A percentile compares a stretch with the other conserved stretches of the same genome.
Evolutionary conservation across 2,797 vertebrate genomes (phyloP).

Genomic region (Rhynchonycteris naso): DNA sequence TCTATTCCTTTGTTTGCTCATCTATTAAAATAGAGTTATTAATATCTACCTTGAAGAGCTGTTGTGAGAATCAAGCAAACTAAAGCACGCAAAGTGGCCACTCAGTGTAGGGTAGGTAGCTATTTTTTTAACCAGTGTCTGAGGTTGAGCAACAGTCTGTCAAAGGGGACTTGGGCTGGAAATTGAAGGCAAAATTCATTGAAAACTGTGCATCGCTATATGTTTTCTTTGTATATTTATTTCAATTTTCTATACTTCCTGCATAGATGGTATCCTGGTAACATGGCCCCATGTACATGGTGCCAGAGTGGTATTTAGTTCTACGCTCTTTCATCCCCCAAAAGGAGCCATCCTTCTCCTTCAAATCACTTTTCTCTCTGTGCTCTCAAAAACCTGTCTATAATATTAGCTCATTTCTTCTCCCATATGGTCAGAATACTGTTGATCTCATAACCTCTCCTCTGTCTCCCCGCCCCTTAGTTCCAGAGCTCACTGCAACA

Average conservation of each 20-base stretch:
- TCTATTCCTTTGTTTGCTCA: not conserved
- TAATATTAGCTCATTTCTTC: not conserved
- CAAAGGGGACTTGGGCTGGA: not conserved
- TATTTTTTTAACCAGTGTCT: not conserved
- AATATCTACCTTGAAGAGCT: not conserved
- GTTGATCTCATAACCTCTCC: not conserved
- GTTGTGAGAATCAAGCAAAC: not conserved
- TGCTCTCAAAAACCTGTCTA: not conserved
- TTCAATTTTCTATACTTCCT: not conserved
- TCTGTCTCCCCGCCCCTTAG: not conserved
- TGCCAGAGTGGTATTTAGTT: not conserved
- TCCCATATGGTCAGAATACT: not conserved
- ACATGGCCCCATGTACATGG: not conserved
- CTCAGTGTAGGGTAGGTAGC: not conserved
- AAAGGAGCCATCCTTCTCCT: not conserved
- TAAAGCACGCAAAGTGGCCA: not conserved
- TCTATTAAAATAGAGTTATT: not conserved
- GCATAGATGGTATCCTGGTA: not conserved
- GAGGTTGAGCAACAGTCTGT: not conserved
- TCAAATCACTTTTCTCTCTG: not conserved
- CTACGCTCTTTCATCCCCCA: not conserved
- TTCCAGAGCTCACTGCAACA: constrained; percentile 14
- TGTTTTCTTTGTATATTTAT: not conserved
- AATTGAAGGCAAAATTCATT: constrained; percentile 10
- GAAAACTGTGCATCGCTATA: not conserved